These are phyloP conservation scores for Percopsis omiscomaycus DNA, from an alignment of 2,797 vertebrate species.

Conservation along the genomic window DNA sequence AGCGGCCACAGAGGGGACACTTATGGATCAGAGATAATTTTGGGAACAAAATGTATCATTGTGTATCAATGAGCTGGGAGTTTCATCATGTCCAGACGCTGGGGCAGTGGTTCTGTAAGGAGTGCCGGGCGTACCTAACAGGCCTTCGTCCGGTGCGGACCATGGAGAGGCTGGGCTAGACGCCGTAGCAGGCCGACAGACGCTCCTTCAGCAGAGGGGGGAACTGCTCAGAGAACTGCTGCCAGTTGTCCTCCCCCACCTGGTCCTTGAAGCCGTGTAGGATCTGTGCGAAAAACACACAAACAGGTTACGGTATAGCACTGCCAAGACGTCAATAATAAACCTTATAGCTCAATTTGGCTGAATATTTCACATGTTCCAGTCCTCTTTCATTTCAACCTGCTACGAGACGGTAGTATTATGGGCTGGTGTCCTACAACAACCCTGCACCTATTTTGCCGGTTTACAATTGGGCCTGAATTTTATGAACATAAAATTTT, in stretches of 20 bases:
- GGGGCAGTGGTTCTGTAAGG: fast-evolving
- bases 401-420: too few relatives aligned
- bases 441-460: too few relatives aligned
- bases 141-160: slow-evolving; percentile 64
- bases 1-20: background rate
- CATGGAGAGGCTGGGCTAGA: slow-evolving; percentile 73
- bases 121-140: slow-evolving; percentile 68
- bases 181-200: slow-evolving; percentile 91
- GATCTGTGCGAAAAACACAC: slow-evolving; percentile 73
- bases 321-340: too few relatives aligned
- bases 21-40: slow-evolving; percentile 52
- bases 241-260: slow-evolving; percentile 95
- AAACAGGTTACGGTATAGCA: background rate
- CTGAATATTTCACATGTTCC: too few relatives aligned
- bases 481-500: too few relatives aligned
- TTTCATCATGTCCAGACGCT: slow-evolving; percentile 66
- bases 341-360: too few relatives aligned
- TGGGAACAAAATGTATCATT: slow-evolving; percentile 70
- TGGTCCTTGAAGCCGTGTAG: slow-evolving; percentile 96
- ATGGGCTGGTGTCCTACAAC: too few relatives aligned
- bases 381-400: too few relatives aligned
- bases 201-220: slow-evolving; percentile 92
- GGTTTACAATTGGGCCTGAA: too few relatives aligned
- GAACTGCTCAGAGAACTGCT: slow-evolving; percentile 96
- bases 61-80: slow-evolving; percentile 69